Base-by-base conservation (phyloP, 2,888 invertebrate species). In the Trissolcus brochymenae region DNA sequence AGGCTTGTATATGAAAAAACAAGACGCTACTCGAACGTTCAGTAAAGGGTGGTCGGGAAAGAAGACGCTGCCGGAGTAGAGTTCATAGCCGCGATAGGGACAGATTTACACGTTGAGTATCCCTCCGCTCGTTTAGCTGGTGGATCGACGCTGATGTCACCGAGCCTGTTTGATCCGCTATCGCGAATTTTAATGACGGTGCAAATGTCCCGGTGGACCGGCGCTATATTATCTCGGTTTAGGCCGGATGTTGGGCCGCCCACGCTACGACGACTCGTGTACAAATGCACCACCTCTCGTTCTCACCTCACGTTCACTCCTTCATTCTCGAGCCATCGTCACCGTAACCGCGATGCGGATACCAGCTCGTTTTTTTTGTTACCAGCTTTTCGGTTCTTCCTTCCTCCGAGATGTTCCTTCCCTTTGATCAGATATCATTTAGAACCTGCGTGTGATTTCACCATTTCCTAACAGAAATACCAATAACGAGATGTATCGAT, bases 101-200 rank as follows among this genome's bases (percentile, higher is more conserved):
- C 74, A 75, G 83, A 84, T 86, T 83, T 83, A 86, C 87, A 87
- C 85, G 84, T 75, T 81, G 82, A 82, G 83, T 81, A 83, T 84
- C 83, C 84, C 64, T 79, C 82, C 83, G 84, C 87, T 86, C 86
- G 87, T 87, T 88, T 87, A 87, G 87, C 85, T 85, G 85, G 84
- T 79, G 83, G 82, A 82, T 83, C 85, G 86, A 85, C 87, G 87
- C 85, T 87, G 87, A 88, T 88, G 88, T 88, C 87, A 87, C 85
- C 84, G 85, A 82, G 84, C 86, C 86, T 87, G 88, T 88, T 88
- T 87, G 89, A 89, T 89, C 86, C 85, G 86, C 87, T 89, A 89
- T 89, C 89, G 88, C 89, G 88, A 88, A 89, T 88, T 89, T 89
- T 89, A 89, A 89, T 88, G 89, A 89, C 85, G 89, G 86, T 89